Evolutionary conservation across 2,797 vertebrate genomes (phyloP).

Genomic region (Lemur catta): DNA sequence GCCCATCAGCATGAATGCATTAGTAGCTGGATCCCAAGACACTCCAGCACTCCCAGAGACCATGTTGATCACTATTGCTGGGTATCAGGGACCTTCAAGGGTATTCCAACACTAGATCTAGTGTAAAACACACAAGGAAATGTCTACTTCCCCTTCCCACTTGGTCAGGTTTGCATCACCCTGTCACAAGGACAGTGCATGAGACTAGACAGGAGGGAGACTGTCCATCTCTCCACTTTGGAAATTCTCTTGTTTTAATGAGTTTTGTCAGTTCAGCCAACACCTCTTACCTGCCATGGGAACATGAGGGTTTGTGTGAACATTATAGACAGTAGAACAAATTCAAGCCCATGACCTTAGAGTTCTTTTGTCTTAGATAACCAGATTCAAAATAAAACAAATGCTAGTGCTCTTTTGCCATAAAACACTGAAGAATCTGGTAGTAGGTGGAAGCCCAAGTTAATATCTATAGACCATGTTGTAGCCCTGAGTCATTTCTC

Average conservation of each 20-base stretch:
- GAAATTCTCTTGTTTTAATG: neutral
- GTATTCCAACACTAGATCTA: neutral
- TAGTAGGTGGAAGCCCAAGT: neutral
- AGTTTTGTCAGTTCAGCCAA: neutral
- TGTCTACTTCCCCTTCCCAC: neutral
- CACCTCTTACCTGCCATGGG: neutral
- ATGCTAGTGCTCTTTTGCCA: neutral
- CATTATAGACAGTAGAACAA: neutral
- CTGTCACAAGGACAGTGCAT: neutral
- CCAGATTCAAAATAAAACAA: neutral
- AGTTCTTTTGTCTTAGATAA: neutral
- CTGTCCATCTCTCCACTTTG: neutral
- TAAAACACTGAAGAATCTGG: neutral
- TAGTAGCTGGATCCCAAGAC: neutral
- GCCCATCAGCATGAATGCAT: neutral
- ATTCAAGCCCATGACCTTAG: neutral
- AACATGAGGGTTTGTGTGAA: neutral
- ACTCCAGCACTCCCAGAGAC: neutral
- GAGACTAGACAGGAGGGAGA: neutral
- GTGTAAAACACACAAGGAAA: neutral
- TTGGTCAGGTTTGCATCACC: neutral
- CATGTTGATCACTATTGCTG: neutral
- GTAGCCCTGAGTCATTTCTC: neutral
- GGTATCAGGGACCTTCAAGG: neutral
- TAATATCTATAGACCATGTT: neutral